phyloP scores from a whole-genome alignment of 2,113 vertebrate species.

The Puntigrus tetrazona region DNA sequence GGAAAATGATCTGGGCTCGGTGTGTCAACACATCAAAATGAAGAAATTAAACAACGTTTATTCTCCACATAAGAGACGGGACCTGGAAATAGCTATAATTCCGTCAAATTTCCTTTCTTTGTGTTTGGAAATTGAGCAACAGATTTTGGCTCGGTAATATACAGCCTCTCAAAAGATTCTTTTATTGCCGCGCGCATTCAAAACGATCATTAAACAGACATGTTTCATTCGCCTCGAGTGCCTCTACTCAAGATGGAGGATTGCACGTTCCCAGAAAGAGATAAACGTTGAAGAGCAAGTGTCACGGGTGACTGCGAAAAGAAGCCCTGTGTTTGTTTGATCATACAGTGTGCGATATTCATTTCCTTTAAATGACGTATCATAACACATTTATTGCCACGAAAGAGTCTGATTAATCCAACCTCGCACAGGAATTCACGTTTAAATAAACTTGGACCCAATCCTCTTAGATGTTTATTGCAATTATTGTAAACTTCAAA shows the following conservation, averaged over 20 bases:
- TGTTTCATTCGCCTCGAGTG: constrained; percentile 69
- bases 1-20: constrained; percentile 34
- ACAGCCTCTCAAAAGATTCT: constrained; percentile 70
- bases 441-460: not conserved
- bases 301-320: constrained; percentile 1
- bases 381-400: not conserved
- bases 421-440: not conserved
- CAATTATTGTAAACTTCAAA: not conserved
- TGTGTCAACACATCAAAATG: constrained; percentile 21
- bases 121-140: constrained; percentile 74
- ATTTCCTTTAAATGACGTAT: not conserved
- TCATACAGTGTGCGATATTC: not conserved
- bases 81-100: constrained; percentile 79
- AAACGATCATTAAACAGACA: constrained; percentile 75
- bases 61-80: constrained; percentile 64
- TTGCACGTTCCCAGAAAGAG: constrained; percentile 1
- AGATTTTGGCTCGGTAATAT: constrained; percentile 75
- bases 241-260: constrained; percentile 36
- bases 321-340: constrained; percentile 14
- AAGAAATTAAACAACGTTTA: constrained; percentile 70
- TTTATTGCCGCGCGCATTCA: constrained; percentile 74
- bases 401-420: not conserved
- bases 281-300: constrained; percentile 9
- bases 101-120: constrained; percentile 75
- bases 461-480: not conserved